phyloP scores from a whole-genome alignment of 2,888 invertebrate species.

The Balanococcus diminutus region DNA sequence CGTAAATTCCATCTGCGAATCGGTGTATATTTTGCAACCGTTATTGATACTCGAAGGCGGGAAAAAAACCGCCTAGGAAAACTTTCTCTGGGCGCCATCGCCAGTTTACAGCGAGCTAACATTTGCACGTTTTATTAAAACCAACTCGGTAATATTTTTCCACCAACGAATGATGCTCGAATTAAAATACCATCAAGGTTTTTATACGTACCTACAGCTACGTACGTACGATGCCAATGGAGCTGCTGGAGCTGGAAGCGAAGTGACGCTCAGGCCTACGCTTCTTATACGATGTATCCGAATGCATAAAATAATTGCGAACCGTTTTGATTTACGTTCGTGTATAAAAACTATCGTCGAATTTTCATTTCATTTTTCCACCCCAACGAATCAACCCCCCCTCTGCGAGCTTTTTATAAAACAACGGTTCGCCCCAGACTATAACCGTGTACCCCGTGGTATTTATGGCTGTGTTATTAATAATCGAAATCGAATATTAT shows the following conservation, averaged over 20 bases:
- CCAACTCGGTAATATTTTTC: conserved; percentile 2
- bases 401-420: background rate
- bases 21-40: background rate
- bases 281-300: background rate
- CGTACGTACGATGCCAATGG: too few species aligned
- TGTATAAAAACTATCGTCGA: background rate
- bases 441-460: background rate
- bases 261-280: background rate
- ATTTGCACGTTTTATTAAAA: conserved; percentile 28
- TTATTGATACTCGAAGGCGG: background rate
- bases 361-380: background rate
- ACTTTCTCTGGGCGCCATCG: background rate
- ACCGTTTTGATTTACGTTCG: background rate
- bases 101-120: background rate
- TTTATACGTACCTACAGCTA: too few species aligned
- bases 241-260: background rate
- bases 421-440: background rate
- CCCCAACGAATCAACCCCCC: background rate
- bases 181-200: background rate
- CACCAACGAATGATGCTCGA: background rate
- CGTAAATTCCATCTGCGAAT: conserved; percentile 37
- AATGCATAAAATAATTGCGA: background rate
- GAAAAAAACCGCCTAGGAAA: background rate
- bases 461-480: background rate
- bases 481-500: background rate